Evolutionary conservation across 2,113 vertebrate species (phyloP), one percentile per base, ranked within the genome.

Genomic region (Alligator mississippiensis): DNA sequence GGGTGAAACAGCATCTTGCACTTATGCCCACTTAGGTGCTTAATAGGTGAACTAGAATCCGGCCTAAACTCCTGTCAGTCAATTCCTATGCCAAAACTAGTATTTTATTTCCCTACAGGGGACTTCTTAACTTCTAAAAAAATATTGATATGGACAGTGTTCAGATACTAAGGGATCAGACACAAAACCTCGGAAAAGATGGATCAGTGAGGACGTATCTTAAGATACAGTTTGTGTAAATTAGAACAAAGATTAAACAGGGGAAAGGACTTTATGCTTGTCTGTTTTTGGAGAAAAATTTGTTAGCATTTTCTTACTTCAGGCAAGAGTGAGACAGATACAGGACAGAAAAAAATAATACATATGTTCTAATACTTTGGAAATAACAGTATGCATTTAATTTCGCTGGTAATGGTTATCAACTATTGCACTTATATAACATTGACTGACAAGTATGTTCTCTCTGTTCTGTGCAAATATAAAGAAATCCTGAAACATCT

Each of bases 131-230:
- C 1, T 9, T 4, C 1, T 3, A 55, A 68, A 68, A 5, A 77
- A 24, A 21, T 63, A 72, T 62, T 22, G 34, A 0, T 68, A 27
- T 60, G n/a, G 14, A 27, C 2, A 60, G 9, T 3, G 74, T 28
- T 13, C 34, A 74, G 21, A 47, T 13, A 72, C 68, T 21, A 72
- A 38, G 34, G 34, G 11, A 25, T 4, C 19, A 21, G 47, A 74
- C 9, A 47, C 4, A 74, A 72, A 72, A 72, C 30, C 38, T 22
- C 47, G 47, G 47, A 22, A 54, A 17, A 9, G 38, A 82, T 68
- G 82, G 57, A 5, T 14, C 55, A 1, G n/a, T 47, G 30, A 83
- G 58, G 0, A 16, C 16, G 61, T 2, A 1, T 1, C 30, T 62
- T 80, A 3, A 18, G 55, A 62, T 14, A 6, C 11, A 21, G 1